Percentiles rank a stretch among this genome's conserved stretches.
Evolutionary conservation across 2,888 invertebrate genomes (phyloP).

Genomic region (Zonitis immaculata): DNA sequence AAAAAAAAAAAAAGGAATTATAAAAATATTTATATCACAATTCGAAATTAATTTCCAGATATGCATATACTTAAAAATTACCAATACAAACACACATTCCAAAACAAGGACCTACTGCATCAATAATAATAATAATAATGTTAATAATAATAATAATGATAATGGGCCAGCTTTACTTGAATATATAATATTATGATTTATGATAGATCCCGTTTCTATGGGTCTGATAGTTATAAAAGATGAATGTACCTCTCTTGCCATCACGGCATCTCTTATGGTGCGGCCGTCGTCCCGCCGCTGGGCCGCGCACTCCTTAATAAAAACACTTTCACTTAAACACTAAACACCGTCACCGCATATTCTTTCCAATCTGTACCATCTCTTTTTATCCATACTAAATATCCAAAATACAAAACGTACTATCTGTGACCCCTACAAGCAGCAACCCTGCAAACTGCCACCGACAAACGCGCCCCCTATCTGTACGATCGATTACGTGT

Average conservation of each 20-base stretch:
- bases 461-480: constrained; percentile 45
- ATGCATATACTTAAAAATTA: no score
- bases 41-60: no score
- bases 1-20: no score
- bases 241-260: constrained; percentile 62
- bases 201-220: no score
- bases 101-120: no score
- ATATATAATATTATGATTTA: no score
- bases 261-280: constrained; percentile 65
- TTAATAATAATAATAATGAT: no score
- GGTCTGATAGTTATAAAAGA: background rate
- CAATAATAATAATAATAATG: no score
- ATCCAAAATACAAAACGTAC: constrained; percentile 40
- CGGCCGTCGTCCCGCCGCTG: constrained; percentile 47
- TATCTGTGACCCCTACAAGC: constrained; percentile 44
- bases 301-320: constrained; percentile 32
- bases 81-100: no score
- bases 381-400: constrained; percentile 45
- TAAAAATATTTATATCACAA: no score
- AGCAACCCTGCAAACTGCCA: constrained; percentile 47
- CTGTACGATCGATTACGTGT: constrained; percentile 37
- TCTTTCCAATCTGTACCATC: constrained; percentile 38
- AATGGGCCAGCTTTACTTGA: no score
- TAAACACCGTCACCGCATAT: constrained; percentile 40
- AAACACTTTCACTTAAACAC: constrained; percentile 37